Base-by-base conservation (phyloP, 1,140 invertebrate species). In the Dermatophagoides farinae region DNA sequence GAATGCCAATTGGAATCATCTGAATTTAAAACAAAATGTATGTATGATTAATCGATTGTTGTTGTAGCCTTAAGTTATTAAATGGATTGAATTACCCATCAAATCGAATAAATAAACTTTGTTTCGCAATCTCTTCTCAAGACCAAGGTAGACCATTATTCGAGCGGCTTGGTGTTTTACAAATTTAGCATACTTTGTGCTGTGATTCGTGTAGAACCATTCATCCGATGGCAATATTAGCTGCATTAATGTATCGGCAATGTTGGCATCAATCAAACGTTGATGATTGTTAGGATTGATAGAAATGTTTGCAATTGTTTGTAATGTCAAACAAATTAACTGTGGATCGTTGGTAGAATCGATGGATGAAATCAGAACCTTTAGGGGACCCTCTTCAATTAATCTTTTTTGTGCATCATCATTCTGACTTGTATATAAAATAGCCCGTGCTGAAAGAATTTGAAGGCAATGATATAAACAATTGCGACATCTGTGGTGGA, bases 191-290 rank as follows among this genome's bases (percentile, higher is more conserved):
- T 81, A 82, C 65, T 80, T 78, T 40, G 81, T 83, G 63, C 77
- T 80, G 68, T 83, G 80, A 68, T 82, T 82, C 43, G 81, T 83
- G 71, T 83, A 83, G 71, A 82, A 83, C 78, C 80, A 82, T 67
- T 83, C 82, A 68, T 83, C 82, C 0, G 80, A 81, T 8, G 82
- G 82, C 49, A 83, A 70, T 39, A 83, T 72, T 20, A 83, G 72
- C 68, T 83, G 81, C 63, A 80, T 79, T 14, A 83, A 68, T 62
- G 76, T 76, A 66, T 82, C 80, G 4, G 79, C 77, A 38, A 83
- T 73, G 61, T 80, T 79, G 14, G 77, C 75, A 23, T 80, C 79
- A 2, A 75, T 69, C 12, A 83, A 69, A 1, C 72, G 67, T 22
- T 71, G 68, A 69, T 83, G 81, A 65, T 77, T 72, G 52, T 68